Conservation (phyloP, 2,888 invertebrate genomes). For the Leptopilina drosophilae region DNA sequence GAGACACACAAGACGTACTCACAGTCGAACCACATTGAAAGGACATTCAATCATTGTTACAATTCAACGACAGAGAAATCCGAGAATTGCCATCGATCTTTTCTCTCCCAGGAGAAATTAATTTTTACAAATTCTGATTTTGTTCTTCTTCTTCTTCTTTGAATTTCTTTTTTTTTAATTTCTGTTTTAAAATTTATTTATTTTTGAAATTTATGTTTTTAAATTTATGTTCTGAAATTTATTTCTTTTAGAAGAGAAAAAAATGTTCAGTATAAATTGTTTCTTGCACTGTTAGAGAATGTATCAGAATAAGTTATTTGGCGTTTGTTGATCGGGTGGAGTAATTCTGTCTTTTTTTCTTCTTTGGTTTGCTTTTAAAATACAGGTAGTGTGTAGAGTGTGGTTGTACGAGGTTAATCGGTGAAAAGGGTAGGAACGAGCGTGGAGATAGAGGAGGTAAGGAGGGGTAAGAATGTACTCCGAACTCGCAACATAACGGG, state of each 20-base stretch:
- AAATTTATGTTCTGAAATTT: too few species aligned
- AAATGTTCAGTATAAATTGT: too few species aligned
- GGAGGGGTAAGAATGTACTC: constrained; percentile 64
- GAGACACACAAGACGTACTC: constrained; percentile 58
- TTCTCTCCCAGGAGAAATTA: not conserved
- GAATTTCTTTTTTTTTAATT: too few species aligned
- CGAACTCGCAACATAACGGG: constrained; percentile 69
- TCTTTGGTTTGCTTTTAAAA: not conserved
- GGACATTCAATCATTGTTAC: constrained; percentile 26
- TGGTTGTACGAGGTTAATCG: constrained; percentile 1
- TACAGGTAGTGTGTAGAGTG: constrained; percentile 29
- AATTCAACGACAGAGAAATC: constrained; percentile 5
- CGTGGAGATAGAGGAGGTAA: constrained; percentile 47
- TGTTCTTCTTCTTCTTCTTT: too few species aligned
- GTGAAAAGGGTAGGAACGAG: constrained; percentile 43
- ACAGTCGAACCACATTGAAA: constrained; percentile 54
- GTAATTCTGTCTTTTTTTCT: not conserved
- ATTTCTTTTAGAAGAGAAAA: too few species aligned
- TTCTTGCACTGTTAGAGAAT: too few species aligned
- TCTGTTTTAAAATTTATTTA: too few species aligned
- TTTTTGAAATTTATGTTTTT: too few species aligned
- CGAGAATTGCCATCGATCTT: constrained; percentile 3
- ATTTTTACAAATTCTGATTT: not conserved
- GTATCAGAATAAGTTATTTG: not conserved
- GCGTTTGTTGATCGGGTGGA: constrained; percentile 6